Evolutionary conservation across 1,140 invertebrate genomes (phyloP), one percentile per base, ranked within the genome.

Genomic region (Dreissena rostriformis): DNA sequence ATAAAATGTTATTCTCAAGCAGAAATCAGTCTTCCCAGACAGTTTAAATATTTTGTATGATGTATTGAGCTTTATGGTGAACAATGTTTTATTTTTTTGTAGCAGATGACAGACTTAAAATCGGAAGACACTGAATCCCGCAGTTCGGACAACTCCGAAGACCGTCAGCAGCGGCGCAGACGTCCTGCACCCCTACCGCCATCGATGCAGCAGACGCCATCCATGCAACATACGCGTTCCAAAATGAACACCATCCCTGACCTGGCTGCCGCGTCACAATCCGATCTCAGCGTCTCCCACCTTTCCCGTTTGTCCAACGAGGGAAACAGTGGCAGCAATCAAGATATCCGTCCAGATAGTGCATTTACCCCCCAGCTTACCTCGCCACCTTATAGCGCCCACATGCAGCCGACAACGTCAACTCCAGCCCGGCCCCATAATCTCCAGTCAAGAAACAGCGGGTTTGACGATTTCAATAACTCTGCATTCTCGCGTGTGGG

Each of bases 241-340:
- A 29, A 66, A 17, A 68, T 71, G 22, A 63, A 51, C 29, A 77
- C 82, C n/a, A 72, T 84, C 22, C 82, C 82, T 72, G 82, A 77
- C 77, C 66, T 77, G 19, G 74, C 82, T 71, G 66, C 29, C 0
- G 22, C 55, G 17, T 67, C 74, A 26, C 74, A 65, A 52, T 61
- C 82, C 51, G 82, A 84, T 72, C 68, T 71, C 28, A 84, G 75
- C 68, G 61, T 84, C 53, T 77, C 82, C 15, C 22, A 74, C 22
- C 75, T 84, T 73, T 84, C 82, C 61, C 73, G 74, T 26, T 53
- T 84, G 22, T 84, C 82, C n/a, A 84, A 73, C 15, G 39, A 39
- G 39, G 82, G 82, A 49, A 78, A 74, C 74, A 83, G 81, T 49
- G 73, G 73, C 5, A 84, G 82, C 72, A 77, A 74, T 57, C 82